Evolutionary conservation across 1,140 invertebrate species (phyloP), one percentile per base, ranked within the genome.

Genomic region (Diorhabda sublineata): DNA sequence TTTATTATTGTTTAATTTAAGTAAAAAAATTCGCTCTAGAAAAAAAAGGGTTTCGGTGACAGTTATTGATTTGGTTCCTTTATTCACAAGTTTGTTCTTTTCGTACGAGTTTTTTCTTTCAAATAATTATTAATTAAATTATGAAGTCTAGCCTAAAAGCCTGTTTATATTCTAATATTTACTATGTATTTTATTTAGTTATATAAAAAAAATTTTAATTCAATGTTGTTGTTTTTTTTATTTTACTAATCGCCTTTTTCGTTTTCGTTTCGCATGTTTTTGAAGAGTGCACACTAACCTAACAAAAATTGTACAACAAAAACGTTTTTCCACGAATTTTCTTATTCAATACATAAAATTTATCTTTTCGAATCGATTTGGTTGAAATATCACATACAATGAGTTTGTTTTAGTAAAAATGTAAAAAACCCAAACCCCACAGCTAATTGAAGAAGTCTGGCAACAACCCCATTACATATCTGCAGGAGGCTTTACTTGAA

Each of bases 141-240:
- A 64, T 64, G 52, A 64, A 64, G 68, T 69, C 59, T 73, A 73
- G 70, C 69, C 69, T 73, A 71, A 26, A 71, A 71, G 69, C 64
- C 69, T 73, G 72, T 73, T 73, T 71, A 73, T 71, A 73, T 73
- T 71, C 72, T 73, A 73, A 69, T 73, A 73, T 69, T 26, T 69
- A 71, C 58, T 67, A 63, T 73, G 72, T 73, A 73, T 73, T 73
- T 73, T 70, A 71, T 71, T 70, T 70, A 73, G 69, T 73, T 69
- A 68, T 71, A 70, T 70, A 70, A 69, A 73, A 69, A 26, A 52
- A 65, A 71, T 71, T 73, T 73, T 73, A 71, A 71, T 70, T 69
- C 57, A 68, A 8, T 52, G 47, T n/a, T 52, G 47, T 52, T 47
- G 43, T 64, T 66, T 69, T 64, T 71, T 73, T 66, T 62, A 61